Base-by-base conservation (phyloP, 2,888 invertebrate genomes). In the Dendrolimus houi region DNA sequence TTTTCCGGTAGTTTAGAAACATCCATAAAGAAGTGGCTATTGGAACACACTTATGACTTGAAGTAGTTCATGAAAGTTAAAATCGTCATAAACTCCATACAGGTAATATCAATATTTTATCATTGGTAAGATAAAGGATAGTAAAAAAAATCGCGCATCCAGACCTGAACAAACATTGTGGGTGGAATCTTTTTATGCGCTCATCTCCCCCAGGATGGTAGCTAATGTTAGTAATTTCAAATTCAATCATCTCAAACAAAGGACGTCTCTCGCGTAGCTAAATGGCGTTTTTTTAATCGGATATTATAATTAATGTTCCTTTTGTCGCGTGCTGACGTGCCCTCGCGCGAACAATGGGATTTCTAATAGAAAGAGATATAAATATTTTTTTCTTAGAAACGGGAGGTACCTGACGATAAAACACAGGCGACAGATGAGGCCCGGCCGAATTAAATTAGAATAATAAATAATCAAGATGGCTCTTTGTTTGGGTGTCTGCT, bases 241-340 rank as follows among this genome's bases (percentile, higher is more conserved):
- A 90, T 88, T 87, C 87, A 88, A 89, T 89, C 87, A 87, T 85
- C 79, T 86, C 87, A 87, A 88, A 90, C 89, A 89, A 90, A 88
- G 82, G 77, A 77, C 77, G 75, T 77, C 83, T 83, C 85, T 80
- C 80, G 87, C 85, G 81, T 81, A 77, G 79, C 87, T 89, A 87
- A 89, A 89, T 89, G 87, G 83, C 83, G 81, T 83, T 90, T 91
- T 73, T 91, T 89, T 90, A 91, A 91, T 91, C 91, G 90, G 91
- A 91, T 91, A 91, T 90, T 91, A 91, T 91, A 91, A 91, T 91
- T 91, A 91, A 91, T 91, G 91, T 90, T 83, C 83, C 87, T 89
- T 91, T 90, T 89, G 90, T 87, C 88, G 85, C 90, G 89, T 87
- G 88, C 86, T 89, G 89, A 87, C 89, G 82, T 83, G 81, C 86